phyloP scores from a whole-genome alignment of 2,888 invertebrate species.

The Pyrochroa serraticornis region DNA sequence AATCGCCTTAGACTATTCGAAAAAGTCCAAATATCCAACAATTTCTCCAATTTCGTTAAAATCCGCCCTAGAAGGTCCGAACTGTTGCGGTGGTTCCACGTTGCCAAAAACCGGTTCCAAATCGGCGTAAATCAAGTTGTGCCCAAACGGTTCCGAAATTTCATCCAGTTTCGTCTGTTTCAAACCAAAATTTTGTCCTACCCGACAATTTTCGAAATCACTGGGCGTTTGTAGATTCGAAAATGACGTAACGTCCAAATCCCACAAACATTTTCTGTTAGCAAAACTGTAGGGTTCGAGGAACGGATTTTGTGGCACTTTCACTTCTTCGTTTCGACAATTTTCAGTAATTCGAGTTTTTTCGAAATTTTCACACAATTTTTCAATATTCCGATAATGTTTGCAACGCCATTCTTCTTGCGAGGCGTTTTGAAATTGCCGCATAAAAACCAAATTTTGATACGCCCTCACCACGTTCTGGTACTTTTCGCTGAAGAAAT shows the following conservation, averaged over 20 bases:
- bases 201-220: too few species aligned
- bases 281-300: too few species aligned
- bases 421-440: not conserved
- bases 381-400: constrained; percentile 2
- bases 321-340: not conserved
- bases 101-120: not conserved
- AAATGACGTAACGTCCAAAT: too few species aligned
- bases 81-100: too few species aligned
- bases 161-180: not conserved
- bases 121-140: not conserved
- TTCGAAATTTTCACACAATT: not conserved
- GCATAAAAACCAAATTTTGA: constrained; percentile 8
- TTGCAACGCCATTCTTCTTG: constrained; percentile 12
- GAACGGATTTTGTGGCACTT: too few species aligned
- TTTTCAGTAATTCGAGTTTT: not conserved
- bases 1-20: too few species aligned
- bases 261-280: too few species aligned
- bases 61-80: too few species aligned
- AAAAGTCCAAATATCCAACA: too few species aligned
- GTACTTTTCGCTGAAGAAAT: constrained; percentile 8
- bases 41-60: too few species aligned
- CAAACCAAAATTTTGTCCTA: too few species aligned
- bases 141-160: constrained; percentile 4
- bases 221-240: too few species aligned
- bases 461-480: constrained; percentile 2